phyloP scores from a whole-genome alignment of 2,113 vertebrate species.

The Felis chaus region DNA sequence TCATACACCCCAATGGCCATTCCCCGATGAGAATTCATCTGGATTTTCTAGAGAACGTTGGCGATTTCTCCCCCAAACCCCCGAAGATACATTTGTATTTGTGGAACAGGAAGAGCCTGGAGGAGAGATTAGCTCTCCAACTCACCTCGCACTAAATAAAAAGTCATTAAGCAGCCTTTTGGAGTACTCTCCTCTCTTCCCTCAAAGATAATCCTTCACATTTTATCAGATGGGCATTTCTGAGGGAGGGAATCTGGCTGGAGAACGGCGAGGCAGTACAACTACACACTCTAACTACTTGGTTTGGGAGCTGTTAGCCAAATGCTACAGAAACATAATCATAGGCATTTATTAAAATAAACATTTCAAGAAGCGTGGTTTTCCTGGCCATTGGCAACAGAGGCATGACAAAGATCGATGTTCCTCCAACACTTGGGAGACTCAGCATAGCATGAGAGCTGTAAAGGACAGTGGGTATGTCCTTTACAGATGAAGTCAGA shows the following conservation, averaged over 20 bases:
- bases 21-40: neutral
- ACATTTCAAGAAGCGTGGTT: conserved; percentile 24
- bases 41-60: neutral
- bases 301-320: conserved; percentile 53
- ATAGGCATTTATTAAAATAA: conserved; percentile 59
- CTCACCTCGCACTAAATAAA: neutral
- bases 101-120: neutral
- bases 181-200: neutral
- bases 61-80: neutral
- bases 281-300: neutral
- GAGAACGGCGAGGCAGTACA: neutral
- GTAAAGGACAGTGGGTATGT: neutral
- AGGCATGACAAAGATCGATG: neutral
- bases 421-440: neutral
- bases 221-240: neutral
- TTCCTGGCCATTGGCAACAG: neutral
- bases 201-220: neutral
- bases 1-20: neutral
- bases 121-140: neutral
- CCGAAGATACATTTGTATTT: neutral
- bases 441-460: neutral
- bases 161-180: neutral
- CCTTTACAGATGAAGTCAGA: neutral
- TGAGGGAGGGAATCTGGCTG: neutral
- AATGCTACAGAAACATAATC: conserved; percentile 54